These are phyloP conservation scores for Glareola pratincola DNA, from an alignment of 2,113 vertebrate genomes.

Conservation along the genomic window DNA sequence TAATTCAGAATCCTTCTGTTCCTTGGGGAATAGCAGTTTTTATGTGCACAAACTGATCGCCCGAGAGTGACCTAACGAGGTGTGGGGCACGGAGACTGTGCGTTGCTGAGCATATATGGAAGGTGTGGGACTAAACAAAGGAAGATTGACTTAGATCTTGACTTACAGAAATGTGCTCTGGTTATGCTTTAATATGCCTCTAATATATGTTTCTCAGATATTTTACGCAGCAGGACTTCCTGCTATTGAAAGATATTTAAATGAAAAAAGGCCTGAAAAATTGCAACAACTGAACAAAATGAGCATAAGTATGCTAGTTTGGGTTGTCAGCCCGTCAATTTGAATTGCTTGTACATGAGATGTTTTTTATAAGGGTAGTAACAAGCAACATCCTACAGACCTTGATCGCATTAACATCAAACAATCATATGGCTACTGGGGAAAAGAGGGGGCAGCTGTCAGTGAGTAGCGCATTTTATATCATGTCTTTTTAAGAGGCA, in stretches of 20 bases:
- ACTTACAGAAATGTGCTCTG: not conserved
- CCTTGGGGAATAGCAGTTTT: not conserved
- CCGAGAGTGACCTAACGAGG: fast-evolving
- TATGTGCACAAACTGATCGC: fast-evolving
- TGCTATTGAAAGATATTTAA: not conserved
- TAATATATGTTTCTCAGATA: not conserved
- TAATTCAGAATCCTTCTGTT: not conserved
- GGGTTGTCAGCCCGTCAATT: not conserved
- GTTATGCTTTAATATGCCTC: not conserved
- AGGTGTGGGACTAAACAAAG: not conserved
- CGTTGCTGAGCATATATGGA: not conserved
- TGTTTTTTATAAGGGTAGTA: not conserved
- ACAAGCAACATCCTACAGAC: not conserved
- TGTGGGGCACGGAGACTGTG: not conserved
- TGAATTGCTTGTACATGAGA: not conserved
- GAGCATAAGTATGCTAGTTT: not conserved
- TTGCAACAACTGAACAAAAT: not conserved
- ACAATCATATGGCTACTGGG: not conserved
- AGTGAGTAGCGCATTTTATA: not conserved
- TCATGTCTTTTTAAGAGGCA: not conserved
- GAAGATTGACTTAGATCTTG: not conserved
- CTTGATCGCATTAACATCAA: not conserved
- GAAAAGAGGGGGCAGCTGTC: not conserved
- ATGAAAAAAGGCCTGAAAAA: not conserved
- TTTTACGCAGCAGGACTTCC: not conserved